A percentile compares a stretch with the other conserved stretches of the same genome.
phyloP scores from a whole-genome alignment of 1,140 invertebrate species.

The Dysdera silvatica region DNA sequence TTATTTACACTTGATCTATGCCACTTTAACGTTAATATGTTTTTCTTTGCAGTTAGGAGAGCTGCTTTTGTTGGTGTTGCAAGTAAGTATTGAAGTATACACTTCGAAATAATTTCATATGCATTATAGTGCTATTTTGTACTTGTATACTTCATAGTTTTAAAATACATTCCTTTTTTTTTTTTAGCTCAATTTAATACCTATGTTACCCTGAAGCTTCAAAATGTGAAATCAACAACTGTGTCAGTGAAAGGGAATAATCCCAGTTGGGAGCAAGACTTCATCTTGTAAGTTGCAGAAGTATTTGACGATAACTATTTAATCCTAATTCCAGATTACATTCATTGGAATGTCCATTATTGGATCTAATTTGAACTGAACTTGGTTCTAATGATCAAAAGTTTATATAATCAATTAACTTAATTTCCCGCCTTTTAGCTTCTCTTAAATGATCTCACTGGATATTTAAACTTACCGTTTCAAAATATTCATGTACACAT shows the following conservation, averaged over 20 bases:
- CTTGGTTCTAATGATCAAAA: background rate
- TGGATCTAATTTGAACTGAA: background rate
- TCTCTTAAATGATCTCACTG: too few species aligned
- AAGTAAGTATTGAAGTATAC: constrained; percentile 11
- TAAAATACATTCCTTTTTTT: background rate
- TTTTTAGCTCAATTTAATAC: constrained; percentile 73
- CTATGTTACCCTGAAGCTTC: constrained; percentile 91
- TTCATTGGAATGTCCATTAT: background rate
- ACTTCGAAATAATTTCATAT: background rate
- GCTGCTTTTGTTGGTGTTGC: constrained; percentile 23
- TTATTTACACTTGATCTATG: too few species aligned
- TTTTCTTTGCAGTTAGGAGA: constrained; percentile 24
- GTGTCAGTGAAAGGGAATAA: constrained; percentile 89
- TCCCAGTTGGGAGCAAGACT: constrained; percentile 97
- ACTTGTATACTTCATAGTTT: background rate
- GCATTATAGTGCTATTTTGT: background rate
- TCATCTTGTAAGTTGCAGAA: constrained; percentile 82
- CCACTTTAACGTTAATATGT: too few species aligned
- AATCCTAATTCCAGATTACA: background rate
- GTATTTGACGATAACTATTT: background rate
- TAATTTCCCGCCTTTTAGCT: too few species aligned
- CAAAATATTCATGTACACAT: too few species aligned
- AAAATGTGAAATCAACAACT: constrained; percentile 97
- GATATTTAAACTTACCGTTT: too few species aligned
- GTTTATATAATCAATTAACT: too few species aligned